Base-by-base conservation (phyloP, 2,797 vertebrate genomes). In the Semaprochilodus insignis region DNA sequence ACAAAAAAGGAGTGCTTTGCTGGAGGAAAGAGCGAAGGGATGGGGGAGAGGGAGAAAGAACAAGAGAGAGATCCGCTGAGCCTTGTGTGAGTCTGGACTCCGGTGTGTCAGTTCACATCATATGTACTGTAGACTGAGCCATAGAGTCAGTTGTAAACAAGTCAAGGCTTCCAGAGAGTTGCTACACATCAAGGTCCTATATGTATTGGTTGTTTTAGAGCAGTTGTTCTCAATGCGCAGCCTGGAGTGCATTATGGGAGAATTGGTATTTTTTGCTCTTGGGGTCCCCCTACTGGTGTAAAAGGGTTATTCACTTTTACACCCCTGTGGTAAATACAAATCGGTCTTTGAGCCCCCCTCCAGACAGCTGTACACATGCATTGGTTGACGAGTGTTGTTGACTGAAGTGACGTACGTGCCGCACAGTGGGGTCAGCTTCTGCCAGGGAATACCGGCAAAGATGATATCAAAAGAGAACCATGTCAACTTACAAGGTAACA, bases 1-100 rank as follows among this genome's bases (percentile, higher is more conserved):
- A 55, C n/a, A 52, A 71, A 70, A 71, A 70, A 13, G 21, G 69
- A 52, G 16, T 27, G n/a, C 44, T 70, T 23, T 70, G 67, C 69
- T 71, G 14, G 55, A 65, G 67, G 48, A 16, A 72, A 57, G 34
- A 7, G 19, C 23, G 36, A 51, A 8, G 79, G 6, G 21, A n/a
- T 27, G 27, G 23, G 14, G 54, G n/a, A 31, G 36, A 44, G 27
- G 44, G 27, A 81, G 66, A 57, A 54, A 6, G 57, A 25, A 27
- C 36, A 19, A 40, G 7, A 31, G 23, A 23, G 13, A 51, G 36
- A 19, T 55, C 54, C n/a, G 27, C 21, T 48, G 48, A 73, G 71
- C 16, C 15, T 52, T 25, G 21, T 51, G 69, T 27, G 44, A 71
- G 44, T 25, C n/a, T 71, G 44, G n/a, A 71, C 23, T 71, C 44